Base-by-base conservation (phyloP, 2,888 invertebrate species). In the Gastrophysa polygoni region DNA sequence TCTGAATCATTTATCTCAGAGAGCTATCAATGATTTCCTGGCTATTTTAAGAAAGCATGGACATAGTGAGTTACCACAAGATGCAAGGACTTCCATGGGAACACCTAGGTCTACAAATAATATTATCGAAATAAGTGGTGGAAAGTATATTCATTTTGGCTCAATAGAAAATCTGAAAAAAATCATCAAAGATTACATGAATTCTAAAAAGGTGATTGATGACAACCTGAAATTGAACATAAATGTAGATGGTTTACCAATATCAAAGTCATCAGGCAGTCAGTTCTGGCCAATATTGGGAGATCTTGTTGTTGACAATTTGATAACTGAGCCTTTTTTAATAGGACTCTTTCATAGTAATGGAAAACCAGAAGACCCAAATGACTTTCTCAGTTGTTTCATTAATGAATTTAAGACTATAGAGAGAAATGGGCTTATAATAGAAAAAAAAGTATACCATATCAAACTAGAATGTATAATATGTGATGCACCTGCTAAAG, bases 401-500 rank as follows among this genome's bases (percentile, higher is more conserved):
- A 16, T 46, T 8, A 17, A 46, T 16, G 16, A 46, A 46, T 46
- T 16, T 7, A 11, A 16, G 18, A 46, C 8, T 46, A 14, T 46
- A 46, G 14, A 46, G n/a, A 46, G 14, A 11, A 46, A 46, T 46
- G 46, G 16, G 17, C 14, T 46, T 1, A 14, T 14, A 10, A 16
- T 46, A 1, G 18, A 46, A 14, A 16, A n/a, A 46, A 8, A 46
- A 46, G 16, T 8, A 14, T 46, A 46, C 18, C 17, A 16, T 46
- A 46, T 16, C 4, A 46, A 46, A 46, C n/a, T 46, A 3, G 16
- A n/a, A 17, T 46, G 46, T 16, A n/a, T n/a, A n/a, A 46, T 46
- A 16, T 46, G 46, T 46, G 46, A 46, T 46, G 46, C 46, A 8
- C 47, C 47, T n/a, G 47, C 47, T n/a, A 20, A 48, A 48, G 8